phyloP scores from a whole-genome alignment of 2,113 vertebrate genomes.

The Pelecanoides urinatrix region DNA sequence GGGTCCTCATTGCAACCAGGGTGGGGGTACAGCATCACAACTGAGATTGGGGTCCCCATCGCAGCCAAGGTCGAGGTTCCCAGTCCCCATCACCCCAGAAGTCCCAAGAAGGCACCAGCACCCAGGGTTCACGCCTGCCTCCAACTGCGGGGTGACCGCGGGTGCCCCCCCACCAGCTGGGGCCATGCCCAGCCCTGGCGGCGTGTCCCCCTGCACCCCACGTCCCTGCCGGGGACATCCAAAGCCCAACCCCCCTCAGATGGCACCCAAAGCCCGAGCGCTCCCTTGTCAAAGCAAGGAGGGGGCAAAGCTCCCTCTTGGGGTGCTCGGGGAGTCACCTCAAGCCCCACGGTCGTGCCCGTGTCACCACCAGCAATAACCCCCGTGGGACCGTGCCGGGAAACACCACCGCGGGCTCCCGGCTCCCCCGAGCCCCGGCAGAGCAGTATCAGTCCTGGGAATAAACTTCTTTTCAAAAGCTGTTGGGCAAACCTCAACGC shows the following conservation, averaged over 20 bases:
- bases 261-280: background rate
- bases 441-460: background rate
- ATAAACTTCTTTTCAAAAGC: background rate
- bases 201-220: background rate
- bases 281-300: background rate
- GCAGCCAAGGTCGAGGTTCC: background rate
- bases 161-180: background rate
- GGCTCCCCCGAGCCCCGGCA: fast-evolving
- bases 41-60: too few relatives aligned
- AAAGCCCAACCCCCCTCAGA: too few relatives aligned
- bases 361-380: fast-evolving
- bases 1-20: too few relatives aligned
- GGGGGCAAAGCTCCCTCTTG: background rate
- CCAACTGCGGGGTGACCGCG: background rate
- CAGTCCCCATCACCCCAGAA: background rate
- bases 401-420: fast-evolving
- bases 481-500: background rate
- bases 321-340: background rate
- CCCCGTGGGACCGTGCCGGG: fast-evolving
- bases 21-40: too few relatives aligned
- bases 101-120: background rate
- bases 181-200: fast-evolving
- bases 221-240: background rate
- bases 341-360: background rate
- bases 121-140: background rate